A percentile compares a stretch with the other conserved stretches of the same genome.
phyloP scores from a whole-genome alignment of 2,888 invertebrate genomes.

The Liposcelis brunnea region DNA sequence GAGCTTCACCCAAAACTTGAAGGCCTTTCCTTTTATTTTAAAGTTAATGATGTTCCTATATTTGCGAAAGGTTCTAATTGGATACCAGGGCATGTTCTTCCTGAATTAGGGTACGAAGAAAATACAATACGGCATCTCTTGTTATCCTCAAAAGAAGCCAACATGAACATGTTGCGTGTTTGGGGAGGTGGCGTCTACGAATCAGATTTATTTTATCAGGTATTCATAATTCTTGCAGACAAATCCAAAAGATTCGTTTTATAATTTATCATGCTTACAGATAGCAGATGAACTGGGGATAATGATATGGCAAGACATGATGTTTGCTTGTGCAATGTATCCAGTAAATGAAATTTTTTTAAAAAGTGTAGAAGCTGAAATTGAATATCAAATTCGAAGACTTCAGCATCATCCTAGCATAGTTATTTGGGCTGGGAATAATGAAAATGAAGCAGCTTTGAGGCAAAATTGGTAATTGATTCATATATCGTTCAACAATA shows the following conservation, averaged over 20 bases:
- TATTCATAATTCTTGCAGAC: too few relatives aligned
- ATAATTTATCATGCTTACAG: not conserved
- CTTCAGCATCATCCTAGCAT: slow-evolving; percentile 77
- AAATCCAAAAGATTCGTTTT: too few relatives aligned
- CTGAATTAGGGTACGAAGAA: slow-evolving; percentile 45
- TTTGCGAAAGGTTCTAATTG: slow-evolving; percentile 93
- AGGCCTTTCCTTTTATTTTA: too few relatives aligned
- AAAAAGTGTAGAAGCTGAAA: slow-evolving; percentile 52
- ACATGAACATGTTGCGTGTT: slow-evolving; percentile 86
- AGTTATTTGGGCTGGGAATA: slow-evolving; percentile 82
- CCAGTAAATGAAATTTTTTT: slow-evolving; percentile 58
- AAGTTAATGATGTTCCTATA: slow-evolving; percentile 65
- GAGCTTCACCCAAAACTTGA: too few relatives aligned
- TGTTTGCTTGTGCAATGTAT: slow-evolving; percentile 94
- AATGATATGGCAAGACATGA: slow-evolving; percentile 93
- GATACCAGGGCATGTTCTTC: slow-evolving; percentile 75
- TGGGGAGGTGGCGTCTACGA: slow-evolving; percentile 99
- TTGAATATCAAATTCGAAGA: slow-evolving; percentile 61
- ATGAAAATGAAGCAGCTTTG: slow-evolving; percentile 88
- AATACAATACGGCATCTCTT: slow-evolving; percentile 44
- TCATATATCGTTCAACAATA: too few relatives aligned
- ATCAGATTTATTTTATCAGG: slow-evolving; percentile 68
- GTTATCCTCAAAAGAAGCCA: slow-evolving; percentile 47
- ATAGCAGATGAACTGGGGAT: slow-evolving; percentile 77
- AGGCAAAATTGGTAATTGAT: slow-evolving; percentile 54